Evolutionary conservation across 2,113 vertebrate species (phyloP).

Genomic region (Ramphastos sulfuratus): DNA sequence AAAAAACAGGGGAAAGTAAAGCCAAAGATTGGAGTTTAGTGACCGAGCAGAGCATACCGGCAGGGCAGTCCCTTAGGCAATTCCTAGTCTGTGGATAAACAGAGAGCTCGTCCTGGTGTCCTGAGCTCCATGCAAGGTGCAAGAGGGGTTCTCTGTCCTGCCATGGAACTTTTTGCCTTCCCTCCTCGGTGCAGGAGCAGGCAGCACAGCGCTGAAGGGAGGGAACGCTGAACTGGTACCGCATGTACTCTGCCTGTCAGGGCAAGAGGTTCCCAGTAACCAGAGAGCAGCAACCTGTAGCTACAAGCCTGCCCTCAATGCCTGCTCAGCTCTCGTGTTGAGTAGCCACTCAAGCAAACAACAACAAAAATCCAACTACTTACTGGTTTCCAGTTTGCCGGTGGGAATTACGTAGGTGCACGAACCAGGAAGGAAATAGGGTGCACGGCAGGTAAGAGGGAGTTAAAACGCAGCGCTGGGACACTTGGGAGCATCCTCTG

Average conservation of each 20-base stretch:
- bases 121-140: not conserved
- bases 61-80: not conserved
- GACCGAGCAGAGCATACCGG: not conserved
- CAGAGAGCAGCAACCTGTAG: conserved; percentile 26
- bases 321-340: not conserved
- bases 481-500: not conserved
- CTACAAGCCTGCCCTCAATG: not conserved
- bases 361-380: not conserved
- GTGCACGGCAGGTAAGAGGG: not conserved
- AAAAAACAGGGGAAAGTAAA: not conserved
- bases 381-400: not conserved
- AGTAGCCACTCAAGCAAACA: not conserved
- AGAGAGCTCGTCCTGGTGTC: not conserved
- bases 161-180: not conserved
- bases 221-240: not conserved
- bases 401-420: not conserved
- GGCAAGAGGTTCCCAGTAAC: conserved; percentile 2
- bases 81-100: not conserved
- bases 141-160: not conserved
- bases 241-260: not conserved
- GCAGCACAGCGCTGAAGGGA: not conserved
- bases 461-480: not conserved
- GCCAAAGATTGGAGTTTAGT: not conserved
- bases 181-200: not conserved
- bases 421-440: not conserved